These are phyloP conservation scores for Corynorhinus townsendii DNA, from an alignment of 2,113 vertebrate species.

Conservation along the genomic window DNA sequence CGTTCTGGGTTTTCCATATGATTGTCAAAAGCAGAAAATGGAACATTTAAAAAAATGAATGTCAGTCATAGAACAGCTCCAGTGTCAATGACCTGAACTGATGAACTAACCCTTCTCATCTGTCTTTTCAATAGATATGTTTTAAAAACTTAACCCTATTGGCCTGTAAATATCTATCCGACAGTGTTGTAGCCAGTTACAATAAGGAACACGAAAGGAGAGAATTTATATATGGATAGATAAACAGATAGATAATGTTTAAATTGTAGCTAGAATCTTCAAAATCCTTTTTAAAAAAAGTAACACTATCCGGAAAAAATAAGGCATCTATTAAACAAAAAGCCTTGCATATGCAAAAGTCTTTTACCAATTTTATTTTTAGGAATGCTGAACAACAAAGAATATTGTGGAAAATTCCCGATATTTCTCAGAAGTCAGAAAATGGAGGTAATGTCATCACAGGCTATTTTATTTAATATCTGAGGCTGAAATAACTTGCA, in stretches of 20 bases:
- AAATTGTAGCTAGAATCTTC: not conserved
- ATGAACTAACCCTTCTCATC: not conserved
- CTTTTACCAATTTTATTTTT: conserved; percentile 53
- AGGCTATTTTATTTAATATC: not conserved
- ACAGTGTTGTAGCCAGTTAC: not conserved
- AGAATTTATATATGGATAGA: not conserved
- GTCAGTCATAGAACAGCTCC: not conserved
- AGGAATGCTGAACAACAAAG: conserved; percentile 97
- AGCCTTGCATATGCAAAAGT: not conserved
- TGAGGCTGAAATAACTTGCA: not conserved
- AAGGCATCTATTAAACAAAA: not conserved
- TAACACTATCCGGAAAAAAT: not conserved
- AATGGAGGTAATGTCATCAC: conserved; percentile 89
- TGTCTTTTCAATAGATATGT: not conserved
- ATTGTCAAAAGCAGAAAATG: not conserved
- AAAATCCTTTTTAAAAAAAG: not conserved
- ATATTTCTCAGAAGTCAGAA: conserved; percentile 98
- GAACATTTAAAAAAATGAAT: not conserved
- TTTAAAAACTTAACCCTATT: not conserved
- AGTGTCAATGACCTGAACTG: not conserved
- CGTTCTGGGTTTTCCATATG: not conserved
- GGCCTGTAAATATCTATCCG: not conserved
- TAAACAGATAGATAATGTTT: not conserved
- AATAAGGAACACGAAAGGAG: not conserved
- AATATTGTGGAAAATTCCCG: conserved; percentile 99